phyloP scores from a whole-genome alignment of 1,140 invertebrate genomes.

The Drosophila kanapiae region DNA sequence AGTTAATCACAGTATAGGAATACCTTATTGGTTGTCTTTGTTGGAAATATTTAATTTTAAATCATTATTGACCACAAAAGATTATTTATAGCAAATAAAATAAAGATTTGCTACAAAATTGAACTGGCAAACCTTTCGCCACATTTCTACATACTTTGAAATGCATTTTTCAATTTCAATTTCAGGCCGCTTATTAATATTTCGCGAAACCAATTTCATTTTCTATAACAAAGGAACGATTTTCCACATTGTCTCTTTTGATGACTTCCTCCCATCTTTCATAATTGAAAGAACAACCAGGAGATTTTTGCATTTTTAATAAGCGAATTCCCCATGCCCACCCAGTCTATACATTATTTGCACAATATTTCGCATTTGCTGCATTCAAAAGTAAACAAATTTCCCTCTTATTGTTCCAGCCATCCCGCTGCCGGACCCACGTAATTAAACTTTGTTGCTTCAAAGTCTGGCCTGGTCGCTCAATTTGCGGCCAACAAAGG shows the following conservation, averaged over 20 bases:
- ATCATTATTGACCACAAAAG: neutral
- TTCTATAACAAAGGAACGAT: conserved; percentile 28
- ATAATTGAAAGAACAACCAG: conserved; percentile 34
- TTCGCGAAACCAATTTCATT: conserved; percentile 14
- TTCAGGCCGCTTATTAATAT: conserved; percentile 17
- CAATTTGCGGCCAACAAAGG: conserved; percentile 79
- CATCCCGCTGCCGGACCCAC: conserved; percentile 30
- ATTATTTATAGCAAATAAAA: neutral
- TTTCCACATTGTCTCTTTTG: conserved; percentile 29
- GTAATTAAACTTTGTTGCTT: conserved; percentile 82
- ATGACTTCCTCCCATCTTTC: conserved; percentile 31
- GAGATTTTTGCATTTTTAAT: conserved; percentile 63
- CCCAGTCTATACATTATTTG: conserved; percentile 58
- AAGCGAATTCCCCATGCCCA: conserved; percentile 36
- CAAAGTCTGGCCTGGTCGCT: conserved; percentile 72
- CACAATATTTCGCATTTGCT: conserved; percentile 71
- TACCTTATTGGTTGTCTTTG: neutral
- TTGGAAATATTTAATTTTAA: neutral
- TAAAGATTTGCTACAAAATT: no score
- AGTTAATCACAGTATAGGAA: conserved; percentile 6
- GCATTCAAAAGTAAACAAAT: conserved; percentile 59
- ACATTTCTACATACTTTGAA: neutral
- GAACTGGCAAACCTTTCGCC: no score
- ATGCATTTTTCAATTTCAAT: neutral
- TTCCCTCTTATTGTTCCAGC: conserved; percentile 55